These are phyloP conservation scores for Sebastolobus alascanus DNA, from an alignment of 2,797 vertebrate species.

Conservation along the genomic window DNA sequence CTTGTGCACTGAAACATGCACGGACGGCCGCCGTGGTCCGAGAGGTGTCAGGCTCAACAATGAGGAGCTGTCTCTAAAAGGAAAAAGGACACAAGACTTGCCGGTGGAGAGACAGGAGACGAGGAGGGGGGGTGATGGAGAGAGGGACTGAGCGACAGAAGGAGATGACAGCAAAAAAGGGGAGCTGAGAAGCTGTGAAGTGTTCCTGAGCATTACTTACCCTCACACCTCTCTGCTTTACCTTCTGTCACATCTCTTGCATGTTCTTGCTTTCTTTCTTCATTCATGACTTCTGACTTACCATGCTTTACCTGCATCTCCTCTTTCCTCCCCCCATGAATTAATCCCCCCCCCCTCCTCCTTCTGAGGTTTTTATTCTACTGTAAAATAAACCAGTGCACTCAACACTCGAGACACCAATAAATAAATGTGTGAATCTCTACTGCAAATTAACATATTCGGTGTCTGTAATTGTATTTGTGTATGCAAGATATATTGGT, in stretches of 20 bases:
- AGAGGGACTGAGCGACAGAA: slow-evolving; percentile 27
- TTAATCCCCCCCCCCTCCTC: neutral
- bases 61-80: slow-evolving; percentile 5
- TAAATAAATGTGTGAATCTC: neutral
- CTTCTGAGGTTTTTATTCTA: neutral
- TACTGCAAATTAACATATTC: neutral
- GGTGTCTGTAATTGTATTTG: neutral
- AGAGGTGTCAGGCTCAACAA: slow-evolving; percentile 22
- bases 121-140: neutral
- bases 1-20: neutral
- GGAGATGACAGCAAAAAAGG: slow-evolving; percentile 48
- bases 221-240: slow-evolving; percentile 13
- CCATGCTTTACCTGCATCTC: neutral
- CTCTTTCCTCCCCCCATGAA: neutral
- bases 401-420: neutral
- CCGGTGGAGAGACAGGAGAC: neutral
- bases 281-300: neutral
- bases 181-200: slow-evolving; percentile 40
- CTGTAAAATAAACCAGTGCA: slow-evolving; percentile 7
- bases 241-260: neutral
- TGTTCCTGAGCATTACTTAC: slow-evolving; percentile 16
- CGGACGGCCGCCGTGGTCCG: neutral
- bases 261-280: neutral
- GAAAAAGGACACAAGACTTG: slow-evolving; percentile 6
- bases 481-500: neutral